A percentile compares a stretch with the other conserved stretches of the same genome.
Evolutionary conservation across 2,113 vertebrate species (phyloP).

Genomic region (Megatriorchis doriae): DNA sequence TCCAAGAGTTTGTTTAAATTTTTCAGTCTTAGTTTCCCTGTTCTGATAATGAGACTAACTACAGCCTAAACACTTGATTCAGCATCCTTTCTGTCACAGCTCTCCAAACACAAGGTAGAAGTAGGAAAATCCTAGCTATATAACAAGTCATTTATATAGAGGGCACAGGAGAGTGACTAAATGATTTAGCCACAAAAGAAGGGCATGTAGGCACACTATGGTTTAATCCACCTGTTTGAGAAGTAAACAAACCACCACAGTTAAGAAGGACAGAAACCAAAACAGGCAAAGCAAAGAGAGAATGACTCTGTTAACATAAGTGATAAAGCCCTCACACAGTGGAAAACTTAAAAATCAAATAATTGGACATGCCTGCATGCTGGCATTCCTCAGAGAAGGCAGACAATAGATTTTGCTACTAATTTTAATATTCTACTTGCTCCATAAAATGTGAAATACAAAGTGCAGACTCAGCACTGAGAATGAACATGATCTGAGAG

Average conservation of each 20-base stretch:
- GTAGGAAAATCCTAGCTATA: neutral
- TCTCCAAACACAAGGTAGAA: neutral
- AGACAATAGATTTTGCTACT: neutral
- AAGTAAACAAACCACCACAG: neutral
- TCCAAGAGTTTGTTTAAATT: neutral
- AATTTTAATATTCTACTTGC: neutral
- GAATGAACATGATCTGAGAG: neutral
- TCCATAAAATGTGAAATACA: neutral
- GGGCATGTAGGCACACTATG: accelerated
- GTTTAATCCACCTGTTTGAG: neutral
- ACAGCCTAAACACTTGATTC: neutral
- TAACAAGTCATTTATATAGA: neutral
- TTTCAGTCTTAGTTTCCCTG: neutral
- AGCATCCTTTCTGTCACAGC: neutral
- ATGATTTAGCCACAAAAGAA: neutral
- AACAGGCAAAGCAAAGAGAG: neutral
- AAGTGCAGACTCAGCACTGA: neutral
- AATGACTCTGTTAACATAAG: neutral
- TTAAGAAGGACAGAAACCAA: neutral
- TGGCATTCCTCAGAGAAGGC: neutral
- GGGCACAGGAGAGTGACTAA: neutral
- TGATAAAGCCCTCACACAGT: neutral
- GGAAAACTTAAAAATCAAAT: neutral
- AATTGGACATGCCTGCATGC: neutral
- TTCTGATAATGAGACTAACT: neutral